A percentile compares a stretch with the other conserved stretches of the same genome.
Evolutionary conservation across 2,888 invertebrate species (phyloP).

Genomic region (Microplitis manilae): DNA sequence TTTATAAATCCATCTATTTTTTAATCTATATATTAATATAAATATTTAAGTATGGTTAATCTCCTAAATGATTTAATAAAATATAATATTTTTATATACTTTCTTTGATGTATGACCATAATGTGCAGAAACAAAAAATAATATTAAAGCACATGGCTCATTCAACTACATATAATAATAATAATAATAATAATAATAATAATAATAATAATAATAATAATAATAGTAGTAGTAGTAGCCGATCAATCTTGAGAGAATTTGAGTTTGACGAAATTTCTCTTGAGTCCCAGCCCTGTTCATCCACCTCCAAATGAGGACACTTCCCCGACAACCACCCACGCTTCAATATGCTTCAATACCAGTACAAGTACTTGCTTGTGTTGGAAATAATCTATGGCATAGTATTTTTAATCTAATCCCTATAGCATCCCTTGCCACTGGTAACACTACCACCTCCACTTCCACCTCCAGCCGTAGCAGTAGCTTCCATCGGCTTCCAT

Average conservation of each 20-base stretch:
- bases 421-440: neutral
- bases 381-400: neutral
- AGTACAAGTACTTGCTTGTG: conserved; percentile 29
- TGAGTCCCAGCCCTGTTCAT: conserved; percentile 39
- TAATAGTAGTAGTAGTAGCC: neutral
- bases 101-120: neutral
- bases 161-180: conserved; percentile 33
- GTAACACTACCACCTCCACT: neutral
- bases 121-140: conserved; percentile 17
- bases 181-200: too few relatives aligned
- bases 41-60: too few relatives aligned
- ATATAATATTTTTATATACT: neutral
- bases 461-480: neutral
- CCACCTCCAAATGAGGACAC: conserved; percentile 49
- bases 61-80: too few relatives aligned
- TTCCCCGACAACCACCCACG: conserved; percentile 46
- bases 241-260: conserved; percentile 41
- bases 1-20: too few relatives aligned
- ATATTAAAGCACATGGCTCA: conserved; percentile 43
- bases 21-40: too few relatives aligned
- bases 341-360: conserved; percentile 40
- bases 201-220: neutral
- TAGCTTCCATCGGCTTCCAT: conserved; percentile 15
- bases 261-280: conserved; percentile 44
- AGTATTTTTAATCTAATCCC: conserved; percentile 10